Percentiles rank a stretch among this genome's conserved stretches.
Evolutionary conservation across 2,113 vertebrate species (phyloP).

Genomic region (Forbesichthys papilliferus): DNA sequence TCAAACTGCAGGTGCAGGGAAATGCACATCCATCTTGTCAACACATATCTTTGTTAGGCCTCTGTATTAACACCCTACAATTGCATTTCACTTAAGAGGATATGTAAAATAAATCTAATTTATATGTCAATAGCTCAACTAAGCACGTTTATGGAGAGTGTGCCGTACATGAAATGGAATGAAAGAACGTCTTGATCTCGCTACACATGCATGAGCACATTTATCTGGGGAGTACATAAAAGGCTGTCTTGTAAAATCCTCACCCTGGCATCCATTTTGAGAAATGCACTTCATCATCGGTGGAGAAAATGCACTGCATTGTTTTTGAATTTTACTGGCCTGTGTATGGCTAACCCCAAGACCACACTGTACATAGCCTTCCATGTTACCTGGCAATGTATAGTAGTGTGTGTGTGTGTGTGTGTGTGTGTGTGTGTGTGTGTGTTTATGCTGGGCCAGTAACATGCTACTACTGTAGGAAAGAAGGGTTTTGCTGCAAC

Average conservation of each 20-base stretch:
- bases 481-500: neutral
- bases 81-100: constrained; percentile 2
- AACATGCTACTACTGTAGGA: neutral
- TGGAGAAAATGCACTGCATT: constrained; percentile 33
- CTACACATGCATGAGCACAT: neutral
- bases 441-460: constrained; percentile 3
- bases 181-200: neutral
- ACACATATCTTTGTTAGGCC: neutral
- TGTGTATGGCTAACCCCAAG: constrained; percentile 19
- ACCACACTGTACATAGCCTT: neutral
- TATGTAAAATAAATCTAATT: neutral
- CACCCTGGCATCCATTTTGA: constrained; percentile 25
- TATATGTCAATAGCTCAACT: neutral
- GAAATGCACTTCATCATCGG: constrained; percentile 1
- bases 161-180: neutral
- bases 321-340: constrained; percentile 23
- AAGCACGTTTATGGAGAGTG: neutral
- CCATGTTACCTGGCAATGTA: constrained; percentile 21
- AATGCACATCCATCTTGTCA: neutral
- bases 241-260: neutral
- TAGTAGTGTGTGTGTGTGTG: constrained; percentile 13
- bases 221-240: neutral
- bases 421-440: constrained; percentile 18
- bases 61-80: neutral
- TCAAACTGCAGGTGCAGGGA: neutral